Evolutionary conservation across 2,888 invertebrate species (phyloP).

Genomic region (Yponomeuta sedellus): DNA sequence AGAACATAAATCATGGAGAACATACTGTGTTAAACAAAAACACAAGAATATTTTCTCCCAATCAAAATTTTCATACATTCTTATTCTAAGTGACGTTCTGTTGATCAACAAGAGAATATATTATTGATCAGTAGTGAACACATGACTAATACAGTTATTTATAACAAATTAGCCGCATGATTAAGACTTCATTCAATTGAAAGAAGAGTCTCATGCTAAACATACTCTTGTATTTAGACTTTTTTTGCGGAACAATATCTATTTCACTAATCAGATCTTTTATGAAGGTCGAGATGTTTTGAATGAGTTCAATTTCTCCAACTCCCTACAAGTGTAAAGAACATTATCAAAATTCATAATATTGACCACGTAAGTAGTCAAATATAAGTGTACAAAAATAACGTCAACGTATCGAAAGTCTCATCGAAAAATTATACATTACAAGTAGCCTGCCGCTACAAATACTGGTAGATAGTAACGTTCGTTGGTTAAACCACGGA

Average conservation of each 20-base stretch:
- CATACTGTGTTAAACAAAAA: neutral
- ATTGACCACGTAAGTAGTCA: neutral
- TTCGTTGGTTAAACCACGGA: neutral
- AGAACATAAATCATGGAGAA: neutral
- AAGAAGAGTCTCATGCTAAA: neutral
- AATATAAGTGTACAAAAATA: constrained; percentile 1
- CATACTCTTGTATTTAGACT: neutral
- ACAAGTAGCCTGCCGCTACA: neutral
- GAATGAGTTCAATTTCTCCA: neutral
- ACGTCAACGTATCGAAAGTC: neutral
- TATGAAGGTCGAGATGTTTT: neutral
- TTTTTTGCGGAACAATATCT: neutral
- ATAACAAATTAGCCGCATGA: neutral
- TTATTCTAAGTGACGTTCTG: neutral
- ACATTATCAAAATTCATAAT: constrained; percentile 1
- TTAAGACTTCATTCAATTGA: neutral
- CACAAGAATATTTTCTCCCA: neutral
- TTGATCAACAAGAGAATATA: neutral
- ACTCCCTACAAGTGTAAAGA: neutral
- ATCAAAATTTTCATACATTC: neutral
- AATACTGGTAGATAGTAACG: neutral
- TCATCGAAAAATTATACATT: neutral
- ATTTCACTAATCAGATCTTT: neutral
- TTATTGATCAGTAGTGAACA: neutral
- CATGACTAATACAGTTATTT: neutral